Conservation (phyloP, 2,888 invertebrate genomes). For the Acanthosepion esculentum region DNA sequence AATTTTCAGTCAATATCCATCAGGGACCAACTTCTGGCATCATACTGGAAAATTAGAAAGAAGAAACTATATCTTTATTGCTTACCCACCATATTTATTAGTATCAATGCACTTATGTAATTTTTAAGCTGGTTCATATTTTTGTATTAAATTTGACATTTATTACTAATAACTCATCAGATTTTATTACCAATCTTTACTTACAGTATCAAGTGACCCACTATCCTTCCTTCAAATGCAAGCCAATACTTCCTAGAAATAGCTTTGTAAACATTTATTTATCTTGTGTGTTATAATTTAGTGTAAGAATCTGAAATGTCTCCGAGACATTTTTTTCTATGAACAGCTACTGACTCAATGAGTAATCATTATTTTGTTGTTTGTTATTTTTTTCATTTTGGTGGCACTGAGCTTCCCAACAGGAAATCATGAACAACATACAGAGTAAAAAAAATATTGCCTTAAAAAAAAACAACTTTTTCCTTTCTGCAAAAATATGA, state of each 20-base stretch:
- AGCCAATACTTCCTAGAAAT: neutral
- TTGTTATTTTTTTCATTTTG: neutral
- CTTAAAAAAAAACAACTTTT: too few species aligned
- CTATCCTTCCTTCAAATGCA: neutral
- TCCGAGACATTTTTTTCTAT: neutral
- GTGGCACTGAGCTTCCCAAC: too few species aligned
- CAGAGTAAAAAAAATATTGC: too few species aligned
- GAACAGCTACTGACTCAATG: too few species aligned
- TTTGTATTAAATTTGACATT: slow-evolving; percentile 33
- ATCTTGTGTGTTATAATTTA: slow-evolving; percentile 3
- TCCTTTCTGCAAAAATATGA: neutral
- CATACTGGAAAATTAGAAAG: slow-evolving; percentile 11
- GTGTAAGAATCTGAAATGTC: neutral
- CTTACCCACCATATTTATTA: neutral
- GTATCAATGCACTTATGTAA: slow-evolving; percentile 33
- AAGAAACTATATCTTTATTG: neutral
- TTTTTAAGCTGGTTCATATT: slow-evolving; percentile 25
- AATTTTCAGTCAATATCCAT: slow-evolving; percentile 17
- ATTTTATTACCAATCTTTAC: slow-evolving; percentile 33
- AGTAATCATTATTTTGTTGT: neutral
- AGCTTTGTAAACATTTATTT: neutral
- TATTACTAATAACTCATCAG: slow-evolving; percentile 33
- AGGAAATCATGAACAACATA: neutral
- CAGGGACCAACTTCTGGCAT: neutral
- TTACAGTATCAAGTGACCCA: neutral